Conservation (phyloP, 2,888 invertebrate species). For the Drosophila kokeensis region DNA sequence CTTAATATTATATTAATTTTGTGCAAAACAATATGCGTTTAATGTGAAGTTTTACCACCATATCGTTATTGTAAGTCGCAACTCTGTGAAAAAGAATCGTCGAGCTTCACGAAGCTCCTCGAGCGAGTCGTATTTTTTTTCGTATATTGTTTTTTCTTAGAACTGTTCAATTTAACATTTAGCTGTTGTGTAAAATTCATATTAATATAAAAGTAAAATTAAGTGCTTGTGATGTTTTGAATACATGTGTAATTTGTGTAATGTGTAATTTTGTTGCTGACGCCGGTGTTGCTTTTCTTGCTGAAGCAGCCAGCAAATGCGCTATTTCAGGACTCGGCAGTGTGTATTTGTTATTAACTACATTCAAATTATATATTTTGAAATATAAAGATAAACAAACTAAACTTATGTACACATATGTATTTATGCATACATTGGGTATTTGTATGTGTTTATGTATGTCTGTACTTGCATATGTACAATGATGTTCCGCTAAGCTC, state of each 20-base stretch:
- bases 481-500: neutral
- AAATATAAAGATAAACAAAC: neutral
- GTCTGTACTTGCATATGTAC: no score
- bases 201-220: neutral
- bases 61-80: neutral
- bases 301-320: neutral
- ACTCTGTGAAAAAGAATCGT: neutral
- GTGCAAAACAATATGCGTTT: neutral
- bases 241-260: no score
- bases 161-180: neutral
- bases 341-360: neutral
- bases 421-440: neutral
- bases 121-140: neutral
- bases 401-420: neutral
- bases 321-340: neutral
- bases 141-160: neutral
- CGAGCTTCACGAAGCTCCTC: neutral
- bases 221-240: neutral
- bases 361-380: neutral
- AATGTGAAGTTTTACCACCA: neutral
- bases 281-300: neutral
- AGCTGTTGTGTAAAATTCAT: neutral
- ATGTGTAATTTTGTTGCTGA: neutral
- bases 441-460: neutral
- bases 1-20: neutral